A percentile compares a stretch with the other conserved stretches of the same genome.
These are phyloP conservation scores for Keiferia lycopersicella DNA, from an alignment of 2,888 invertebrate species.

Conservation along the genomic window DNA sequence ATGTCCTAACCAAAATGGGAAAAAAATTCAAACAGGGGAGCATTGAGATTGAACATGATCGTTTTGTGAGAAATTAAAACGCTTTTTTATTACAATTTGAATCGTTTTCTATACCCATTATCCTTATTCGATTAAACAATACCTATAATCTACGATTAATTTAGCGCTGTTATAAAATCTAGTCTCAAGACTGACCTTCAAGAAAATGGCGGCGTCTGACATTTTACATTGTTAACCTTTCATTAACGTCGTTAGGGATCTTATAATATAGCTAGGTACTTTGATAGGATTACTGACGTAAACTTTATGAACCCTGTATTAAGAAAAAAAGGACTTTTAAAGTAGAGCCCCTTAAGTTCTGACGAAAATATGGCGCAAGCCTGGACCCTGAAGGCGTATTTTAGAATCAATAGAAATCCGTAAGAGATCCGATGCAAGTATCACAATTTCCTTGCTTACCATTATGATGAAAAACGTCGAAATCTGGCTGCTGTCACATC, in stretches of 20 bases:
- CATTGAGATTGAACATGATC: too few species aligned
- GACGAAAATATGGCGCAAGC: not conserved
- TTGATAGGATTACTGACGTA: not conserved
- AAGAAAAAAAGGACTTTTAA: not conserved
- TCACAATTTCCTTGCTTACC: slow-evolving; percentile 41
- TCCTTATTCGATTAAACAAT: not conserved
- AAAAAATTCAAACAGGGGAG: too few species aligned
- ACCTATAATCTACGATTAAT: not conserved
- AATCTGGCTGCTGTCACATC: slow-evolving; percentile 45
- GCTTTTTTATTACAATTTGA: not conserved
- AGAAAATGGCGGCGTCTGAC: not conserved
- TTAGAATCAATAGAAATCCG: not conserved
- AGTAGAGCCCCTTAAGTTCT: too few species aligned
- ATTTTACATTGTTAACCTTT: not conserved
- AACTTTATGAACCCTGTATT: too few species aligned
- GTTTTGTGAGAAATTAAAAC: not conserved
- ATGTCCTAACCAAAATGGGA: too few species aligned
- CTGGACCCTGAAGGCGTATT: too few species aligned
- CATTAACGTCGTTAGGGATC: not conserved
- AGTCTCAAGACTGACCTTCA: not conserved
- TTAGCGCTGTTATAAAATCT: not conserved
- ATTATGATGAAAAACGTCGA: slow-evolving; percentile 55
- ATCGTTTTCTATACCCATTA: not conserved
- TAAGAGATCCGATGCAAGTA: not conserved
- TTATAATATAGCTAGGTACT: not conserved